Base-by-base conservation (phyloP, 1,140 invertebrate genomes). In the Tetranychus urticae region DNA sequence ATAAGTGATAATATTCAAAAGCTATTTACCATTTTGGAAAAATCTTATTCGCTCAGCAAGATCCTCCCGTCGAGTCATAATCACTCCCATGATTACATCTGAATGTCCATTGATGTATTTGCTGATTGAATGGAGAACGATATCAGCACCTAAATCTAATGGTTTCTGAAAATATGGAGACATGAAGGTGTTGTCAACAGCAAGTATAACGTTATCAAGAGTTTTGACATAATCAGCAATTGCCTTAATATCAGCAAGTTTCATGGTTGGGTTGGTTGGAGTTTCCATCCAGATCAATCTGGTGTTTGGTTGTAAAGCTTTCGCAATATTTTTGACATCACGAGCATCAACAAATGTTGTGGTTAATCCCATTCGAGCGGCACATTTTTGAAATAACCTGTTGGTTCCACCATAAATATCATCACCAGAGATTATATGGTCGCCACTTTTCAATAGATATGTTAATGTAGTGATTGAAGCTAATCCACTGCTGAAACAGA, bases 51-150 rank as follows among this genome's bases (percentile, higher is more conserved):
- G 37, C n/a, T 48, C 7, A 48, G 23, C 37, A 5, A 59, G n/a
- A 31, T 59, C 42, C 23, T 45, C 37, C 7, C 42, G n/a, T 13
- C 46, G 45, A 2, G 58, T 46, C 5, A 59, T 35, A 13, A 84
- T 78, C 8, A 85, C 83, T 4, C 94, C 94, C 94, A 98, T 97
- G 1, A 98, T 82, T 52, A 96, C 85, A 76, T 99, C 94, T 1
- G 87, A 85, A 72, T 98, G 93, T 0, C 93, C 94, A 73, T 97
- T 97, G 81, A 97, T 91, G 69, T 97, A 98, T 73, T 98, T 99
- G 0, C 92, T 96, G 36, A 94, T 67, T 0, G 93, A 98, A 74
- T 97, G 93, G 65, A 89, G 73, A 1, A 85, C 82, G 56, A 97
- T 77, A 74, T 98, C 92, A 2, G 87, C 92, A 10, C 94, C 94